Evolutionary conservation across 2,888 invertebrate genomes (phyloP).

Genomic region (Microdon myrmicae): DNA sequence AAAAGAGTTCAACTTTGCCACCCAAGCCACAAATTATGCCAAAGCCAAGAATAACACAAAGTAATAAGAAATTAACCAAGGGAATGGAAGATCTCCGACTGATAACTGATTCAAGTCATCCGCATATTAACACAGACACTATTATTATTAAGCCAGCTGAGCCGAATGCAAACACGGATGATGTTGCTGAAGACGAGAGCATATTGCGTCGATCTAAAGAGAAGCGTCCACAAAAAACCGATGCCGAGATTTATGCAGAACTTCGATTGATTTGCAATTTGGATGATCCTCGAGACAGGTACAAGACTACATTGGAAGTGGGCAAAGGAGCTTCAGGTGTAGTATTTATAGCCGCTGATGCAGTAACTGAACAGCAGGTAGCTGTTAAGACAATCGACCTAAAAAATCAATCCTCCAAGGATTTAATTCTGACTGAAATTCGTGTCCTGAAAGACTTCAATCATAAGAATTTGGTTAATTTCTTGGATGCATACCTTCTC

Average conservation of each 20-base stretch:
- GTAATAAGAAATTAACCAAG: conserved; percentile 63
- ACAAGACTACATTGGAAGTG: conserved; percentile 83
- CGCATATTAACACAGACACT: conserved; percentile 62
- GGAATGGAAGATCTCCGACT: conserved; percentile 65
- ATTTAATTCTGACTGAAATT: conserved; percentile 94
- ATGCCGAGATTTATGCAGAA: conserved; percentile 75
- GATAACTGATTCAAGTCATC: conserved; percentile 50
- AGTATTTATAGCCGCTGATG: conserved; percentile 89
- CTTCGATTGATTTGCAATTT: conserved; percentile 82
- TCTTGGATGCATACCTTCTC: conserved; percentile 91
- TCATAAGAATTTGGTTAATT: conserved; percentile 96
- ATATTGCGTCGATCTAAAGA: conserved; percentile 66
- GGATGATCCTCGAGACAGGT: conserved; percentile 83
- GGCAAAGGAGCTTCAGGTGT: conserved; percentile 94
- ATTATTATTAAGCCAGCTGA: conserved; percentile 63
- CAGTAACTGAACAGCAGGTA: conserved; percentile 77
- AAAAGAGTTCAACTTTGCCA: conserved; percentile 66
- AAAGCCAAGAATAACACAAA: conserved; percentile 62
- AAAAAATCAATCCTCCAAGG: conserved; percentile 93
- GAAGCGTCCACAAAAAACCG: conserved; percentile 64
- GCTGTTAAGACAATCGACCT: conserved; percentile 97
- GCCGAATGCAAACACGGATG: conserved; percentile 64
- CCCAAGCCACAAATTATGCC: conserved; percentile 71
- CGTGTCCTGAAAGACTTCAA: conserved; percentile 89
- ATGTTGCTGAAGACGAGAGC: conserved; percentile 63